Evolutionary conservation across 2,797 vertebrate species (phyloP), one percentile per base, ranked within the genome.

Genomic region (Moxostoma hubbsi): DNA sequence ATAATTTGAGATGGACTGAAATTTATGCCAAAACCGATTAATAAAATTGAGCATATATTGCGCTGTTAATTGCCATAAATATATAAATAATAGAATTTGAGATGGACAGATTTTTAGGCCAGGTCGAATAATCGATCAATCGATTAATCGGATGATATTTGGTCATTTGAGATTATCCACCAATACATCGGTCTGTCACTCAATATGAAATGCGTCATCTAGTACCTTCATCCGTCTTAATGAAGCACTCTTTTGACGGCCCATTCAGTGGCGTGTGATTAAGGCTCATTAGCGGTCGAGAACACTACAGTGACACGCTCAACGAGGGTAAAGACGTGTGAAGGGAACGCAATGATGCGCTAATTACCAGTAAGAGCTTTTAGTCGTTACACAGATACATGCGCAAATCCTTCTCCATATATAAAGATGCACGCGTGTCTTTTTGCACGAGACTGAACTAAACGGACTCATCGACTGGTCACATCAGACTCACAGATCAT

Each of bases 201-300:
- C 36, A 36, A 36, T 36, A 36, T 16, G 16, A 66, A 63, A 18
- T 1, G 5, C 11, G 1, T 24, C 10, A 47, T 65, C 36, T 36
- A 36, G 36, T 36, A 36, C 36, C 36, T 36, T 36, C 36, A 36
- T 36, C 36, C 59, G 5, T 54, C 43, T 75, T 47, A 15, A 63
- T 75, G 58, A 75, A 75, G 58, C 49, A 1, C 65, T 75, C 36
- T 63, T 75, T 6, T 80, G 77, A 58, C 49, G 71, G 63, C 57
- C 53, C 36, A 55, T 75, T 81, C 67, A 71, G 75, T 59, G 18
- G 73, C 47, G 47, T 80, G 62, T 54, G 24, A 79, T 66, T 79
- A 81, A 58, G 55, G 54, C 69, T 81, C 45, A 81, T 76, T 69
- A 80, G 46, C 75, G 77, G 46, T 71, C 50, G 77, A 67, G 68